Conservation (phyloP, 1,140 invertebrate genomes). For the Philotrypesis tridentata region DNA sequence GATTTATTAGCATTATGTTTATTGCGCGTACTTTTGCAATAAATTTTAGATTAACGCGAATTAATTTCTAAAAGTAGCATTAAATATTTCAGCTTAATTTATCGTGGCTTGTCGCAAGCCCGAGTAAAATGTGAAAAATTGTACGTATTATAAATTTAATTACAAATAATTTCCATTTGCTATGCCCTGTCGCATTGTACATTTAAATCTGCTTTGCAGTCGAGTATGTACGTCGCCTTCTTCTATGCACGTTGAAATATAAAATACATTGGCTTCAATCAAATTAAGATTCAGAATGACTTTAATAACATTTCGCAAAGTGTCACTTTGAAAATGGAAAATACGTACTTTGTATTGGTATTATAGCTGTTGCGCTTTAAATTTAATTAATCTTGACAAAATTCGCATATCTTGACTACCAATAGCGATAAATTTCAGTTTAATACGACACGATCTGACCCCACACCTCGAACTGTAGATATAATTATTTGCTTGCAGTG, state of each 20-base stretch:
- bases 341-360: not conserved
- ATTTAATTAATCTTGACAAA: not conserved
- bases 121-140: not conserved
- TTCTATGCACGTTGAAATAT: slow-evolving; percentile 1
- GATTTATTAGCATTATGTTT: not conserved
- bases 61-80: not conserved
- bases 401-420: too few species aligned
- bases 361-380: not conserved
- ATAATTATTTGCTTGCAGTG: too few species aligned
- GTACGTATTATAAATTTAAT: slow-evolving; percentile 15
- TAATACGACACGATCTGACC: too few species aligned
- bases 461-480: too few species aligned
- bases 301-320: slow-evolving; percentile 20
- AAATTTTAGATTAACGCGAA: not conserved
- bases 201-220: slow-evolving; percentile 13
- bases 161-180: slow-evolving; percentile 18
- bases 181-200: too few species aligned
- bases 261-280: slow-evolving; percentile 25
- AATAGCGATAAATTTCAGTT: too few species aligned
- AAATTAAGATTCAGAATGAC: slow-evolving; percentile 30
- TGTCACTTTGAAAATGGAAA: slow-evolving; percentile 23
- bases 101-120: not conserved
- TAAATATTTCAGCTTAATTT: slow-evolving; percentile 15
- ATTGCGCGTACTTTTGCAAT: too few species aligned
- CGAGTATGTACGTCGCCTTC: not conserved